Base-by-base conservation (phyloP, 2,797 vertebrate species). In the Spheniscus humboldti region DNA sequence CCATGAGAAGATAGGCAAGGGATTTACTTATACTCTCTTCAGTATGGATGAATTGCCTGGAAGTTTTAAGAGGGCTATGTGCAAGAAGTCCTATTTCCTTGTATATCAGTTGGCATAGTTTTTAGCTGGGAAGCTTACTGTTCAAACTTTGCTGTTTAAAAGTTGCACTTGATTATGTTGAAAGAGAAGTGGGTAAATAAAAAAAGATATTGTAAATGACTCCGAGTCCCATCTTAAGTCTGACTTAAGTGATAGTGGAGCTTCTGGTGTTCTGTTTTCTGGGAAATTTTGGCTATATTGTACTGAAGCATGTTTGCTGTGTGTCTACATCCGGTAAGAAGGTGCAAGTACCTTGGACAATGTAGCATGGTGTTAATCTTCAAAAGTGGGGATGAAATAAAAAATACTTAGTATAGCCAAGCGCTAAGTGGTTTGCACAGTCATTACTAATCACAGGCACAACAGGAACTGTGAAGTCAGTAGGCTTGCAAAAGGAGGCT, bases 391-490 rank as follows among this genome's bases (percentile, higher is more conserved):
- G 22, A 17, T 57, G 19, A 88, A 86, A 69, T 69, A 11, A 80
- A 64, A 83, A 78, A 18, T 71, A 39, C 24, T 82, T 63, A 16
- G 9, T 75, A 8, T 72, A 76, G 60, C 33, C 18, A 76, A 82
- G 35, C 52, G 81, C 50, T 48, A 62, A 82, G n/a, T 52, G 55
- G 43, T 69, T 81, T 68, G 47, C 77, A 52, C 22, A 59, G 55
- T 79, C 60, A 45, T 75, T 79, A 48, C 71, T 92, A 77, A 85
- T 91, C 60, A 37, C 39, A 77, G 63, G 39, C 84, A 64, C 59
- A 82, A 85, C 66, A 82, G 87, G 83, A 92, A 67, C 80, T 78
- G 67, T 96, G 43, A 93, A 92, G 77, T 86, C 66, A 78, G 83
- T 81, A 75, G 64, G 69, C 73, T 94, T 84, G 74, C 30, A 43